Evolutionary conservation across 1,140 invertebrate genomes (phyloP).

Genomic region (Zophobas atratus): DNA sequence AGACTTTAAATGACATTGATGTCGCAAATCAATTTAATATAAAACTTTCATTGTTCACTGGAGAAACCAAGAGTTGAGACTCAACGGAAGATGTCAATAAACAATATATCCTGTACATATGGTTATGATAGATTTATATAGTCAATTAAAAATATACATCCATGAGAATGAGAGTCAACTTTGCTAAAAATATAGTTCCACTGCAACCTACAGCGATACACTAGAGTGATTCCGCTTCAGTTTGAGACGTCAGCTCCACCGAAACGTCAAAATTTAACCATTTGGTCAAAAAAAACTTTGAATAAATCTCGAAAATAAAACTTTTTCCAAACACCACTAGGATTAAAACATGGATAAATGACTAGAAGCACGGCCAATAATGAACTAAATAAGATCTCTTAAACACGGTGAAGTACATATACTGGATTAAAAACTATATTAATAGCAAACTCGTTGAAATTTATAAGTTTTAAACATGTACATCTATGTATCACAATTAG

Average conservation of each 20-base stretch:
- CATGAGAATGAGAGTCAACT: constrained; percentile 9
- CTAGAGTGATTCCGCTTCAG: too few species aligned
- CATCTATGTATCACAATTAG: constrained; percentile 26
- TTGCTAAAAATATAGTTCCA: constrained; percentile 37
- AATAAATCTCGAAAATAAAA: not conserved
- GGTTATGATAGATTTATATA: constrained; percentile 1
- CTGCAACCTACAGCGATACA: too few species aligned
- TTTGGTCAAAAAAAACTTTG: too few species aligned
- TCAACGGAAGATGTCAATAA: too few species aligned
- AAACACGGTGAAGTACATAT: not conserved
- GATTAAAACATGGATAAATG: constrained; percentile 13
- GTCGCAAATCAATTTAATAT: not conserved
- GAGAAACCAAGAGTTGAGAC: too few species aligned
- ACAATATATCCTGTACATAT: too few species aligned
- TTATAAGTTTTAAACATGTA: constrained; percentile 31
- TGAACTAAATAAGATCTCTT: constrained; percentile 22
- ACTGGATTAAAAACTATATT: constrained; percentile 38
- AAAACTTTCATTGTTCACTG: not conserved
- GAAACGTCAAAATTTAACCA: too few species aligned
- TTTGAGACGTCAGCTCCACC: too few species aligned
- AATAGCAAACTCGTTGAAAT: constrained; percentile 39
- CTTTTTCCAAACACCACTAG: not conserved
- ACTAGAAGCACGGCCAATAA: not conserved
- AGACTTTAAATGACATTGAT: not conserved
- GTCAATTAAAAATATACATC: constrained; percentile 21